A percentile compares a stretch with the other conserved stretches of the same genome.
Conservation (phyloP, 2,113 vertebrate genomes). For the Ibidorhyncha struthersii region DNA sequence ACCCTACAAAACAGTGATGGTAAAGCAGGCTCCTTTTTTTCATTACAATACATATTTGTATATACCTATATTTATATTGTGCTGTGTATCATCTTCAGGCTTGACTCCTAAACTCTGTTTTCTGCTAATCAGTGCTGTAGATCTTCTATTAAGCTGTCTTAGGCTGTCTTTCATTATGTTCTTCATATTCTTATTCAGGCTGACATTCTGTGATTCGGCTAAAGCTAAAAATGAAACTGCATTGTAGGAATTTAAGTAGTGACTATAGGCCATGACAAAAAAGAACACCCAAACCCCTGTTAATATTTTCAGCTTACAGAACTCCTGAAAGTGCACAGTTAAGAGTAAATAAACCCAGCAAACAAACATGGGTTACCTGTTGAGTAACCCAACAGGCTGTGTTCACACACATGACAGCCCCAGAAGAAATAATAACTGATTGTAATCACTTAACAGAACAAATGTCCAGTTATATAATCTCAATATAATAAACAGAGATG, state of each 20-base stretch:
- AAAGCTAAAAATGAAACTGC: neutral
- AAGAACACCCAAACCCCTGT: neutral
- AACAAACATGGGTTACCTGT: neutral
- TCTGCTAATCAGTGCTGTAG: neutral
- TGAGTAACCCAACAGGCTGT: neutral
- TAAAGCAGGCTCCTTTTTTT: neutral
- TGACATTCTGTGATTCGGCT: neutral
- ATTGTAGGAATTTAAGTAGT: neutral
- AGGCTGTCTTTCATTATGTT: neutral
- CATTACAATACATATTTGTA: neutral
- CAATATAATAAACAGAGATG: neutral
- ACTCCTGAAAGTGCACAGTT: neutral
- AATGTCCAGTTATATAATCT: neutral
- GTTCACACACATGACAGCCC: neutral
- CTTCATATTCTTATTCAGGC: neutral
- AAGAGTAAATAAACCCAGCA: neutral
- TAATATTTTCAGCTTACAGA: neutral
- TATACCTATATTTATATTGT: neutral
- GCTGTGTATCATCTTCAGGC: neutral
- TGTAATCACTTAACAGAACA: conserved; percentile 9
- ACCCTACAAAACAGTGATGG: neutral
- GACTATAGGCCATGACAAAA: neutral
- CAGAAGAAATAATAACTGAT: neutral
- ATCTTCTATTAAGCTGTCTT: neutral
- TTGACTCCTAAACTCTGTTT: neutral